Conservation (phyloP, 2,797 vertebrate genomes). For the Phylloscopus collybita region DNA sequence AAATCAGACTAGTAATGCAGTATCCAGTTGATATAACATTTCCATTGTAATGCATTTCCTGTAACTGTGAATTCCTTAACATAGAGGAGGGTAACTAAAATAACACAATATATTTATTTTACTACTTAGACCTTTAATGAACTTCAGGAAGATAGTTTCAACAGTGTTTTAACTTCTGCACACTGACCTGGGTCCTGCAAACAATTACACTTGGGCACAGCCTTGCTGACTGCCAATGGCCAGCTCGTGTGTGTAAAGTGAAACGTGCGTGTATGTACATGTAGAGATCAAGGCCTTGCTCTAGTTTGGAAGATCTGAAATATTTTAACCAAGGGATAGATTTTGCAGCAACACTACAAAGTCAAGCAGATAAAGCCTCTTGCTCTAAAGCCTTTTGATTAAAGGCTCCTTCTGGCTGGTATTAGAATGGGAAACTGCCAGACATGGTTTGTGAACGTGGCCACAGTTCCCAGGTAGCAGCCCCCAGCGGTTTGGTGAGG, state of each 20-base stretch:
- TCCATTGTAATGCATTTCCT: not conserved
- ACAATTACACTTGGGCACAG: not conserved
- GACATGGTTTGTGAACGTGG: not conserved
- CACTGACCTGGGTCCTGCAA: not conserved
- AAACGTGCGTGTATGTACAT: rapidly evolving
- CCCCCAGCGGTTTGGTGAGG: rapidly evolving
- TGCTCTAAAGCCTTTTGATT: not conserved
- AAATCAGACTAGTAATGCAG: not conserved
- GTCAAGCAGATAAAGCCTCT: not conserved
- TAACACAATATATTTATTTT: not conserved
- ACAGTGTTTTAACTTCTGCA: not conserved
- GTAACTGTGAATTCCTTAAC: not conserved
- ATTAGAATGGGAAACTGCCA: not conserved
- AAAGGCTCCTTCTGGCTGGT: not conserved
- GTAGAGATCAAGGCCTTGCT: not conserved
- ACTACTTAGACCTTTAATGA: not conserved
- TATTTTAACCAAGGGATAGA: not conserved
- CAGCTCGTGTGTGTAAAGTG: not conserved
- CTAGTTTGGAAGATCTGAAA: not conserved
- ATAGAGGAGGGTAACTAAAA: not conserved
- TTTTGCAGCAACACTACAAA: not conserved
- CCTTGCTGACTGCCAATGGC: not conserved
- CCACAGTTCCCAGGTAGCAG: rapidly evolving
- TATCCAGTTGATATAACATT: not conserved
- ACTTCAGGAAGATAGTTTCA: not conserved